phyloP scores from a whole-genome alignment of 2,888 invertebrate genomes.

The Epinotia demarniana region DNA sequence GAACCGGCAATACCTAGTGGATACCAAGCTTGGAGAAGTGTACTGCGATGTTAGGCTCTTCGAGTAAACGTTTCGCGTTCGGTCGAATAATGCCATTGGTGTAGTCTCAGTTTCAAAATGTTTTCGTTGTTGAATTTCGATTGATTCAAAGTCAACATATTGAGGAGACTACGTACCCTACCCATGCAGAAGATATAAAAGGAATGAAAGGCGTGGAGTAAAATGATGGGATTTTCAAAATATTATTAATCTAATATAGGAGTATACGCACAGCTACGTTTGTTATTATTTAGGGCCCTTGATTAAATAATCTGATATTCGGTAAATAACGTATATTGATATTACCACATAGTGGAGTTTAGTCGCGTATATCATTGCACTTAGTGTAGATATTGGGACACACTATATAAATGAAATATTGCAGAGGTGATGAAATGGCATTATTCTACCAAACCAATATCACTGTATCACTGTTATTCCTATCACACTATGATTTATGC shows the following conservation, averaged over 20 bases:
- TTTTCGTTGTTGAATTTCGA: neutral
- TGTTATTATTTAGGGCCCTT: neutral
- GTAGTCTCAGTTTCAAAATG: neutral
- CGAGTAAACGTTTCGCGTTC: constrained; percentile 57
- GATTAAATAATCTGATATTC: neutral
- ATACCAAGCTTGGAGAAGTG: constrained; percentile 62
- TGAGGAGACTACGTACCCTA: neutral
- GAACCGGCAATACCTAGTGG: constrained; percentile 57
- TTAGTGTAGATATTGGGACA: neutral
- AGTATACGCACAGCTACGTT: constrained; percentile 29
- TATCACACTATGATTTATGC: constrained; percentile 61
- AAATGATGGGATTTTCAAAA: neutral
- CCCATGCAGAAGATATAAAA: neutral
- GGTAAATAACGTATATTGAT: neutral
- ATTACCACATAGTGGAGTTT: neutral
- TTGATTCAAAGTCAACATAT: neutral
- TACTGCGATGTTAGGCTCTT: constrained; percentile 58
- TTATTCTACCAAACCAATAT: constrained; percentile 65
- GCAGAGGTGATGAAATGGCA: constrained; percentile 56
- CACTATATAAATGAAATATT: neutral
- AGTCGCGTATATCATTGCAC: neutral
- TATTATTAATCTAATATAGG: neutral
- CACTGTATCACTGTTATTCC: constrained; percentile 70
- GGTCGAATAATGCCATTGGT: constrained; percentile 71
- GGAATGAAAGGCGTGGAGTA: neutral